Percentiles rank a stretch among this genome's conserved stretches.
Conservation (phyloP, 2,113 vertebrate species). For the Brevimyrus niger region DNA sequence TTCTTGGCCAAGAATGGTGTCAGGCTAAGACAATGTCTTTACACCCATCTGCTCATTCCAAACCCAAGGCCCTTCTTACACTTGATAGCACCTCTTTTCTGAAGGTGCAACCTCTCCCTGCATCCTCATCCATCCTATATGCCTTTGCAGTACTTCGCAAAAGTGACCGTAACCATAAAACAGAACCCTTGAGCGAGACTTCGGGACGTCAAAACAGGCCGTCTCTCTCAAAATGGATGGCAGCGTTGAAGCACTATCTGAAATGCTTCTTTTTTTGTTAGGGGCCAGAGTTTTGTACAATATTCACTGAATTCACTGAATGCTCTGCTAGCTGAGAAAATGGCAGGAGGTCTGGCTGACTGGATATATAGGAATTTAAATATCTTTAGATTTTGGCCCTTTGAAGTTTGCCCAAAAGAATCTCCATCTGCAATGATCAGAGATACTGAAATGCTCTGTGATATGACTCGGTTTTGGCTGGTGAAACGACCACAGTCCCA, state of each 20-base stretch:
- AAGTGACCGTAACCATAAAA: neutral
- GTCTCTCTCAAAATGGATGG: neutral
- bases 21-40: conserved; percentile 49
- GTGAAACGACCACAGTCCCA: conserved; percentile 37
- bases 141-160: neutral
- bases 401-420: conserved; percentile 24
- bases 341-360: conserved; percentile 35
- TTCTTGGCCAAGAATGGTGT: conserved; percentile 42
- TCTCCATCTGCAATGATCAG: conserved; percentile 37
- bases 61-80: conserved; percentile 25
- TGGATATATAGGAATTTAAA: conserved; percentile 35
- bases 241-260: neutral
- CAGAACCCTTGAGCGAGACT: neutral
- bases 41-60: conserved; percentile 48
- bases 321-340: conserved; percentile 31
- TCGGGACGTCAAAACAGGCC: neutral
- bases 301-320: conserved; percentile 18
- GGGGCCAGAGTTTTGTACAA: neutral
- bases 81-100: conserved; percentile 2
- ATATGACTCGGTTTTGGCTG: conserved; percentile 44
- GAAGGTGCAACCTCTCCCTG: neutral
- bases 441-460: conserved; percentile 27
- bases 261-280: neutral
- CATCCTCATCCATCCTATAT: conserved; percentile 11
- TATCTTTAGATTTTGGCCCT: conserved; percentile 41